These are phyloP conservation scores for Podarcis muralis DNA, from an alignment of 2,113 vertebrate genomes.

Conservation along the genomic window DNA sequence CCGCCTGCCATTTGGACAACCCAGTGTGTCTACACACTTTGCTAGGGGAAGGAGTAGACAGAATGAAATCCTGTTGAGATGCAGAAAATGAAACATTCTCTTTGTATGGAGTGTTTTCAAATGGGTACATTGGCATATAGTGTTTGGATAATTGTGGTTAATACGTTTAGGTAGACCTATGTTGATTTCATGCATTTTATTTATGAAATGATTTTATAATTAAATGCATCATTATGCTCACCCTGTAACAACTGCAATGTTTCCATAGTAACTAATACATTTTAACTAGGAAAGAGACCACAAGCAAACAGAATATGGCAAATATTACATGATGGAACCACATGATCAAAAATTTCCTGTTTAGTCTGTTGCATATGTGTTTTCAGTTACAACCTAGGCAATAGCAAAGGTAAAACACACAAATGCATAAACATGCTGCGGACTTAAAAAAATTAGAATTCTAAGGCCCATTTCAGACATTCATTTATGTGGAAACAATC, in stretches of 20 bases:
- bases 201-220: not conserved
- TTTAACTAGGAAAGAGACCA: not conserved
- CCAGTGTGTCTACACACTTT: not conserved
- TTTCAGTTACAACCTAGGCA: not conserved
- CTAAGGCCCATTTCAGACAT: not conserved
- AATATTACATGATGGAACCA: accelerated
- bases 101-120: accelerated
- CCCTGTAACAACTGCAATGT: accelerated
- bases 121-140: too few species aligned
- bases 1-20: not conserved
- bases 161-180: not conserved
- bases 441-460: not conserved
- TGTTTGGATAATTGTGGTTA: accelerated
- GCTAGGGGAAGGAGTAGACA: not conserved
- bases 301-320: not conserved
- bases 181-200: not conserved
- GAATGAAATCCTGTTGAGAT: not conserved
- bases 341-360: not conserved
- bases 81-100: not conserved
- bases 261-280: not conserved
- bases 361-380: accelerated
- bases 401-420: not conserved
- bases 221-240: accelerated
- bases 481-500: too few species aligned
- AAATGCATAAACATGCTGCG: not conserved